Base-by-base conservation (phyloP, 92 coral and sea anemone species). In the Zoanthus gigantus region DNA sequence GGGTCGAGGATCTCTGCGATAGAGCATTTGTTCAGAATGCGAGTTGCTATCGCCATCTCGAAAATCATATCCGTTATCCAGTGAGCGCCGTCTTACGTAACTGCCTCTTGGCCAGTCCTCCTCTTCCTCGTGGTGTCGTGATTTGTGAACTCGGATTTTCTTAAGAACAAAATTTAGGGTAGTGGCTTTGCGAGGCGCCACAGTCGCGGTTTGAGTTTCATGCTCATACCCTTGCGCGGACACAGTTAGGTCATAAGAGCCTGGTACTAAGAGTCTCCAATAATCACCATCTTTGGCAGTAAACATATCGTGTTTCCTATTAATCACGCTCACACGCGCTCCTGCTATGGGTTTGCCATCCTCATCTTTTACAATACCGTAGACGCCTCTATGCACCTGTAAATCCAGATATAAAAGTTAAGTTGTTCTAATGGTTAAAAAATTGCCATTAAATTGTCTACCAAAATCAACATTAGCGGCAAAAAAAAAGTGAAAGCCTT, bases 231-330 rank as follows among this genome's bases (percentile, higher is more conserved):
- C 99, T 74, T 91, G 90, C 60, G 96, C 98, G 72, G 96, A 90
- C 60, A 93, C 99, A 9, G 98, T 94, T 28, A 97, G 92, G 53
- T 97, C 99, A 86, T 97, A 97, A 52, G 99, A 96, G 34, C 99
- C 99, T 91, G 99, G 98, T 9, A 97, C 99, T 71, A 97, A 91
- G 17, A 97, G 80, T 58, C 99, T 90, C 99, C 99, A 97, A 87
- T 90, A 97, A 85, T 97, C 99, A 37, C 99, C 99, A 83, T 97
- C 98, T 44, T 83, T 85, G 2, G 96, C 92, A 1, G 99, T 89
- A 86, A 97, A 97, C 68, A 97, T 86, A 87, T 97, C 99, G 79
- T 97, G 98, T 78, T 96, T 98, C 34, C 99, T 95, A 79, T 97
- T 95, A 32, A 96, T 84, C 8, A 97, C 88, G n/a, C 92, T 90